These are phyloP conservation scores for Eclectus roratus DNA, from an alignment of 2,113 vertebrate genomes.

Conservation along the genomic window DNA sequence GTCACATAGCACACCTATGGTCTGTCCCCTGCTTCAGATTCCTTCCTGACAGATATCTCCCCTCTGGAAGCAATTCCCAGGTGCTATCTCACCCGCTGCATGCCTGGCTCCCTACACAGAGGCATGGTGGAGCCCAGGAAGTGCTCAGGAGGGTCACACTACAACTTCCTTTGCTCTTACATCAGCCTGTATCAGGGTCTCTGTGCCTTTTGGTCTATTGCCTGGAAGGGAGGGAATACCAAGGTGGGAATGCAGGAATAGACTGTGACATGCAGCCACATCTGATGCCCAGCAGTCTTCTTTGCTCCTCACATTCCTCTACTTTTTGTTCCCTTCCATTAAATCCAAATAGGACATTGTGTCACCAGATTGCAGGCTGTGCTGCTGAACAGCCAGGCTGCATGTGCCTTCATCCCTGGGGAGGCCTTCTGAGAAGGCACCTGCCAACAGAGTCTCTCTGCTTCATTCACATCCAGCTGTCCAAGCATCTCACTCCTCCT, in stretches of 20 bases:
- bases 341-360: neutral
- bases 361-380: neutral
- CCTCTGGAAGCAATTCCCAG: neutral
- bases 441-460: neutral
- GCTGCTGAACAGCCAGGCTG: neutral
- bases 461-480: neutral
- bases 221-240: neutral
- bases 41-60: neutral
- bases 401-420: neutral
- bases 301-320: neutral
- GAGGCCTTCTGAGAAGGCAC: neutral
- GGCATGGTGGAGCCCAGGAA: neutral
- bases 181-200: neutral
- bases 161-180: neutral
- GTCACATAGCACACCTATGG: neutral
- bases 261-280: neutral
- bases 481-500: neutral
- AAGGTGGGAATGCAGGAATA: neutral
- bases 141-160: neutral
- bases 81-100: fast-evolving
- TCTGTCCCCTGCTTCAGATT: neutral
- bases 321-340: neutral
- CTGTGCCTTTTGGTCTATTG: neutral
- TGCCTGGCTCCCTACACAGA: neutral
- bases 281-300: neutral